Percentiles rank a stretch among this genome's conserved stretches.
These are phyloP conservation scores for Lepus oiostolus DNA, from an alignment of 2,797 vertebrate genomes.

Conservation along the genomic window DNA sequence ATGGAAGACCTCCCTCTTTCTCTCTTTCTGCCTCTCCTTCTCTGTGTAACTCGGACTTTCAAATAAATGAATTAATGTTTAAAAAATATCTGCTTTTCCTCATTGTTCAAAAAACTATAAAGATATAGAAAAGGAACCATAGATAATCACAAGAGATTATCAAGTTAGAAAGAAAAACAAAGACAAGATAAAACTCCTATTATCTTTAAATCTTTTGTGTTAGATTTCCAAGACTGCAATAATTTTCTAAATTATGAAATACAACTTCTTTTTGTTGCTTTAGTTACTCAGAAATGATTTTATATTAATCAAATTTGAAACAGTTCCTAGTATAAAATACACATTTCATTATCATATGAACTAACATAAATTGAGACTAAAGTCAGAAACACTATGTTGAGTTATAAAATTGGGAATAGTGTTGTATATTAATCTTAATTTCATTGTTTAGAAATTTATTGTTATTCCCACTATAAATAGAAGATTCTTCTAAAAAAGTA, in stretches of 20 bases:
- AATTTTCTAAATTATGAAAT: constrained; percentile 10
- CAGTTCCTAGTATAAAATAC: not conserved
- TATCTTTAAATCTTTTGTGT: not conserved
- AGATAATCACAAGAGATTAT: not conserved
- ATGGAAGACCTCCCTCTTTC: too few species aligned
- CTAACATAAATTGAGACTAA: not conserved
- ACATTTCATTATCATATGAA: not conserved
- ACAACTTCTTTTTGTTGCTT: not conserved
- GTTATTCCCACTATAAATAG: not conserved
- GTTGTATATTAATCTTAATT: not conserved
- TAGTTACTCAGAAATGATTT: not conserved
- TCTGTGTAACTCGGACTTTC: too few species aligned
- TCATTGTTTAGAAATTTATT: not conserved
- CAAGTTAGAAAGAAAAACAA: not conserved
- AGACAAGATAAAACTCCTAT: not conserved
- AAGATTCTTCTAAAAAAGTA: not conserved
- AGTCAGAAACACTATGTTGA: not conserved
- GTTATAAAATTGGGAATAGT: not conserved
- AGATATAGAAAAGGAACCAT: not conserved
- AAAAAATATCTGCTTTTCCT: not conserved
- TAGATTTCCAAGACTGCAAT: constrained; percentile 1
- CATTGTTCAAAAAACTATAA: not conserved
- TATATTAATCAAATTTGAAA: constrained; percentile 35
- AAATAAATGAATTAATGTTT: too few species aligned
- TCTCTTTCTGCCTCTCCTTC: too few species aligned